phyloP scores from a whole-genome alignment of 2,113 vertebrate species.

The Mohoua ochrocephala region DNA sequence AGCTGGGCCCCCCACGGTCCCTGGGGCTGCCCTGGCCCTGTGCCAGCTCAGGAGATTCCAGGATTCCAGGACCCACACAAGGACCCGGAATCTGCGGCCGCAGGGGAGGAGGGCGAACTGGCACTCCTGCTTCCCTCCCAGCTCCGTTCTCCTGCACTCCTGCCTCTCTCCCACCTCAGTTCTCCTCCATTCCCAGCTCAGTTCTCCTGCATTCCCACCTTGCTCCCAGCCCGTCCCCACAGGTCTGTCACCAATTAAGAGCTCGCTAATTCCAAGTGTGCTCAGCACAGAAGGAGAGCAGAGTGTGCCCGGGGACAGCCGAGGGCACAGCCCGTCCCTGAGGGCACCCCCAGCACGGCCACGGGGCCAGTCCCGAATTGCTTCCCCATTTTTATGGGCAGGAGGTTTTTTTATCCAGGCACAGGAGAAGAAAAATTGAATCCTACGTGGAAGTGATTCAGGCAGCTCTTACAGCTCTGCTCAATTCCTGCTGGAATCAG shows the following conservation, averaged over 20 bases:
- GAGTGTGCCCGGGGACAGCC: not conserved
- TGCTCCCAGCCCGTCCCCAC: not conserved
- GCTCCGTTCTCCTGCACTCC: no score
- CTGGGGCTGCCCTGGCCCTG: rapidly evolving
- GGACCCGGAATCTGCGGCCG: not conserved
- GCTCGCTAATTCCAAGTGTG: not conserved
- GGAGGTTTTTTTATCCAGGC: not conserved
- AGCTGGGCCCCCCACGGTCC: not conserved
- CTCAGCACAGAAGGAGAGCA: not conserved
- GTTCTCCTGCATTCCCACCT: not conserved
- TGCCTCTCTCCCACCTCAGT: no score
- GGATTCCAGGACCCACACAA: rapidly evolving
- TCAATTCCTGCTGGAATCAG: not conserved
- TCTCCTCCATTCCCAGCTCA: no score
- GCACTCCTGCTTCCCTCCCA: no score
- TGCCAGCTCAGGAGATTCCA: not conserved
- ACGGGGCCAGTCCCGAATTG: rapidly evolving
- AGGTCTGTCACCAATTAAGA: rapidly evolving
- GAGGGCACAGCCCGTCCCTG: not conserved
- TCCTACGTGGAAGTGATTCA: not conserved
- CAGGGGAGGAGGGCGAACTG: not conserved
- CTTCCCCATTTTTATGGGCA: not conserved
- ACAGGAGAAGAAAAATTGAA: not conserved
- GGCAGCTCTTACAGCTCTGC: not conserved
- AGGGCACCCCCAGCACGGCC: rapidly evolving